These are phyloP conservation scores for Salvator merianae DNA, from an alignment of 2,113 vertebrate genomes.

Conservation along the genomic window DNA sequence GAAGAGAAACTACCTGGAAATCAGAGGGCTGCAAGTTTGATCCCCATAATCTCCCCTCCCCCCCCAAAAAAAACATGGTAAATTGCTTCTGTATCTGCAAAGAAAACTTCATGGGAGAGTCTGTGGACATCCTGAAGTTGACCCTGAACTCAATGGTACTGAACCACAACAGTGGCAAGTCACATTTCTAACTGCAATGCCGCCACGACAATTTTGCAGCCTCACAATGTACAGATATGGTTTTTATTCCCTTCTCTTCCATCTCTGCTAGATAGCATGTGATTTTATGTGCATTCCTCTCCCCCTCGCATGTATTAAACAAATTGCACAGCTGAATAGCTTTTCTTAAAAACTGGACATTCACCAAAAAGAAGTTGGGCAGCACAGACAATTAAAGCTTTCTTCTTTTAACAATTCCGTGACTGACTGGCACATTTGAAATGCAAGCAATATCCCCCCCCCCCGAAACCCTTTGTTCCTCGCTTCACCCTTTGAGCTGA, in stretches of 20 bases:
- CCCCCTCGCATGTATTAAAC: slow-evolving; percentile 81
- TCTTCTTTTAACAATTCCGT: slow-evolving; percentile 84
- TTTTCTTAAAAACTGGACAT: slow-evolving; percentile 88
- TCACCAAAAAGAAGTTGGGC: slow-evolving; percentile 87
- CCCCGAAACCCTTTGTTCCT: slow-evolving; percentile 60
- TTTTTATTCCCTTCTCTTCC: slow-evolving; percentile 49
- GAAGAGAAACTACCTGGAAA: too few species aligned
- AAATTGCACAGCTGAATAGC: slow-evolving; percentile 88
- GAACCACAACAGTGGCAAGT: too few species aligned
- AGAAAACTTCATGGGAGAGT: too few species aligned
- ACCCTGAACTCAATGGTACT: too few species aligned
- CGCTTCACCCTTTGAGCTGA: slow-evolving; percentile 85
- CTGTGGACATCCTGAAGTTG: too few species aligned
- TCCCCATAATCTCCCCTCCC: too few species aligned
- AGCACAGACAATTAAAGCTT: slow-evolving; percentile 85
- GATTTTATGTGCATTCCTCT: slow-evolving; percentile 78
- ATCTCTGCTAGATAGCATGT: slow-evolving; percentile 66
- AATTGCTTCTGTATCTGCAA: too few species aligned
- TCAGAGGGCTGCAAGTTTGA: too few species aligned
- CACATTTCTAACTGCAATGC: not conserved
- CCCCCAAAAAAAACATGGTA: too few species aligned
- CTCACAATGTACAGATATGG: slow-evolving; percentile 54
- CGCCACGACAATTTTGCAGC: slow-evolving; percentile 8
- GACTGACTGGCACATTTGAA: slow-evolving; percentile 87
- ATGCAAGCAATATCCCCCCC: slow-evolving; percentile 77